phyloP scores from a whole-genome alignment of 2,888 invertebrate genomes.

The Drosophila tanythrix region DNA sequence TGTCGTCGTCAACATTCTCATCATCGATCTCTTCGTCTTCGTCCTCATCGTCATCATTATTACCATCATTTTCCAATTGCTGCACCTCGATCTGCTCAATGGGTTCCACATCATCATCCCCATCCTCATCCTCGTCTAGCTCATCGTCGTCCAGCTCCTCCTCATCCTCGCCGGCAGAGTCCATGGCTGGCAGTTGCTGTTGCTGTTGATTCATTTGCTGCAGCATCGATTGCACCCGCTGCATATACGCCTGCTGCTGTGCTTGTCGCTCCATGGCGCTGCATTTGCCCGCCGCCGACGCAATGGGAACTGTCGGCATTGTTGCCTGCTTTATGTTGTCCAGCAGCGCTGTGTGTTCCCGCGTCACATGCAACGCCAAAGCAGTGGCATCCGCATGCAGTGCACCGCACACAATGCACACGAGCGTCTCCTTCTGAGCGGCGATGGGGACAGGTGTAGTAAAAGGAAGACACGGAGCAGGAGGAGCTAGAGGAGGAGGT shows the following conservation, averaged over 20 bases:
- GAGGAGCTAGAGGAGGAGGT: neutral
- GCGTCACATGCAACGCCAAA: slow-evolving; percentile 82
- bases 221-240: slow-evolving; percentile 70
- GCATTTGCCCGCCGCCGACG: slow-evolving; percentile 44
- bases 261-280: slow-evolving; percentile 60
- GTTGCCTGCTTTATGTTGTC: slow-evolving; percentile 76
- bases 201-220: slow-evolving; percentile 72
- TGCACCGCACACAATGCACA: slow-evolving; percentile 84
- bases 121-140: slow-evolving; percentile 36
- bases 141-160: slow-evolving; percentile 60
- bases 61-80: slow-evolving; percentile 20
- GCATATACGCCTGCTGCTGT: slow-evolving; percentile 75
- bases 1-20: neutral
- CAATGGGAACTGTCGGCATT: slow-evolving; percentile 25
- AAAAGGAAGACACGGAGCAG: neutral
- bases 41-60: slow-evolving; percentile 17
- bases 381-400: slow-evolving; percentile 82
- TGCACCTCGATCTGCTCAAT: slow-evolving; percentile 15
- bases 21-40: slow-evolving; percentile 5
- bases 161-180: slow-evolving; percentile 71
- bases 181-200: slow-evolving; percentile 57
- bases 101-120: slow-evolving; percentile 19
- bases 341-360: slow-evolving; percentile 81
- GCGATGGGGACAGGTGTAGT: neutral
- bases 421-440: slow-evolving; percentile 68